These are phyloP conservation scores for Cistogaster globosa DNA, from an alignment of 2,888 invertebrate genomes.

Conservation along the genomic window DNA sequence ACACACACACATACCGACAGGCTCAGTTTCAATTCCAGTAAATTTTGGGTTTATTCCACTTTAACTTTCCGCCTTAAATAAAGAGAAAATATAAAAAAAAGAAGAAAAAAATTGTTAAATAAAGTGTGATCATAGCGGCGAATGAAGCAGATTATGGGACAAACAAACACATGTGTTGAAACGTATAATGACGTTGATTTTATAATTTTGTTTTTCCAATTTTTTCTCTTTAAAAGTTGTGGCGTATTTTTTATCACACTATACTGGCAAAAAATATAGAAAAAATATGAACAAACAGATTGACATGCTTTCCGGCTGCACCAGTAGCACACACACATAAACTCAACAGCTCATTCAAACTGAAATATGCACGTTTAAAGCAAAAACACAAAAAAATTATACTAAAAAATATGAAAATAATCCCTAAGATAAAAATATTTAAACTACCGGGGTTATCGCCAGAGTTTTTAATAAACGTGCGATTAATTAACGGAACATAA, in stretches of 20 bases:
- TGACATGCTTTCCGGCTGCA: slow-evolving; percentile 11
- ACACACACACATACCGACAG: background rate
- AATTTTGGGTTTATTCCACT: slow-evolving; percentile 38
- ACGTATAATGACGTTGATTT: slow-evolving; percentile 29
- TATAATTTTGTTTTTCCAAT: background rate
- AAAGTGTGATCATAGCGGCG: slow-evolving; percentile 53
- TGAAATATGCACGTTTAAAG: background rate
- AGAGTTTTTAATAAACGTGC: background rate
- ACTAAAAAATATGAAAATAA: background rate
- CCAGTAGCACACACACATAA: slow-evolving; percentile 20
- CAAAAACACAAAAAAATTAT: background rate
- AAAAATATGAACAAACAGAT: background rate
- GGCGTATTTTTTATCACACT: slow-evolving; percentile 23
- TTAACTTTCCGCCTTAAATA: slow-evolving; percentile 39
- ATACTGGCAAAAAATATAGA: background rate
- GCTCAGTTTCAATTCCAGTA: background rate
- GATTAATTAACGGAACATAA: too few species aligned
- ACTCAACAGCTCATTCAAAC: background rate
- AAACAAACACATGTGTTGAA: slow-evolving; percentile 34
- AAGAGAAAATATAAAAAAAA: slow-evolving; percentile 12
- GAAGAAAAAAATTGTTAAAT: slow-evolving; percentile 49
- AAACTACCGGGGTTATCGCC: background rate
- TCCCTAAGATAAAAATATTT: background rate
- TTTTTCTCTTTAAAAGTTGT: slow-evolving; percentile 17
- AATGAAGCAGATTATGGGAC: slow-evolving; percentile 42